These are phyloP conservation scores for Nothoprocta pentlandii DNA, from an alignment of 2,113 vertebrate species.

Conservation along the genomic window DNA sequence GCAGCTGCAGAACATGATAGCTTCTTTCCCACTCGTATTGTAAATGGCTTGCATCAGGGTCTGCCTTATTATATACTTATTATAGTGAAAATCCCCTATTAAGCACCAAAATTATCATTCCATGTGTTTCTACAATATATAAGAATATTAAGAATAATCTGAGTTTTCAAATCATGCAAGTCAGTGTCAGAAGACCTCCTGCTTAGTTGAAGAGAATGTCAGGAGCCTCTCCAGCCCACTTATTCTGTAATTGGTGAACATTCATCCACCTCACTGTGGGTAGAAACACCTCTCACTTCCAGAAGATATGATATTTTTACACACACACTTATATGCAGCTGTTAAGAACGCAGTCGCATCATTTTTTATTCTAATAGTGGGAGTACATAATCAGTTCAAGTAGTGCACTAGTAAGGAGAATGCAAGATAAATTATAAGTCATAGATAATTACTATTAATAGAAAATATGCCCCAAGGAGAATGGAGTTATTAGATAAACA, in stretches of 20 bases:
- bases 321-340: constrained; percentile 70
- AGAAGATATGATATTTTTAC: constrained; percentile 66
- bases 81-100: not conserved
- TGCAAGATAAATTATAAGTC: constrained; percentile 76
- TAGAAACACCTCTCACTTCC: constrained; percentile 69
- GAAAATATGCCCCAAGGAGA: constrained; percentile 76
- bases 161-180: constrained; percentile 27
- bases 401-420: constrained; percentile 62
- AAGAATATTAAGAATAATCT: constrained; percentile 15
- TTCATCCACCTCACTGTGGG: constrained; percentile 48
- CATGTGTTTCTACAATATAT: not conserved
- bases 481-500: constrained; percentile 69
- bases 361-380: constrained; percentile 73
- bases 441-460: constrained; percentile 78
- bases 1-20: not conserved
- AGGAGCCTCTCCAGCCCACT: constrained; percentile 58
- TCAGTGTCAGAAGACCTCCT: constrained; percentile 25
- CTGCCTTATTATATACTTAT: not conserved
- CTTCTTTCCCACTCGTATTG: not conserved
- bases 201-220: constrained; percentile 23
- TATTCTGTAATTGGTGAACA: constrained; percentile 43
- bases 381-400: constrained; percentile 76
- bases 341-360: constrained; percentile 75
- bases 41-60: not conserved
- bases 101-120: not conserved